Conservation (phyloP, 2,113 vertebrate species). For the Archocentrus centrarchus region DNA sequence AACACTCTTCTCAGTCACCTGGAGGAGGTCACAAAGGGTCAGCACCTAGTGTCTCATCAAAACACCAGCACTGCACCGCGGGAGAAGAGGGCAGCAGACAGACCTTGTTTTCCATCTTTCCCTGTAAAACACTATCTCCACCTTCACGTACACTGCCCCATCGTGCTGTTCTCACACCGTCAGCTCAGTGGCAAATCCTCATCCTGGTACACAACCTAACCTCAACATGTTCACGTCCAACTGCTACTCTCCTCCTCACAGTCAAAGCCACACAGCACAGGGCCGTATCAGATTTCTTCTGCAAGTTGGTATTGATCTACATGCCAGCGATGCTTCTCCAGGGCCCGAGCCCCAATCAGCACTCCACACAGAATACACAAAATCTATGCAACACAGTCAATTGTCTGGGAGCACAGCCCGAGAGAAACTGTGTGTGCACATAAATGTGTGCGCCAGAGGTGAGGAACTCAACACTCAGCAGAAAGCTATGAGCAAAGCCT, state of each 20-base stretch:
- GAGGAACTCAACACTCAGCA: constrained; percentile 53
- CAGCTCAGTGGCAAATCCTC: neutral
- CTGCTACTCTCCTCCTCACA: neutral
- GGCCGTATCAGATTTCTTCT: constrained; percentile 38
- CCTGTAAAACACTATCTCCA: neutral
- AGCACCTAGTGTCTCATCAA: neutral
- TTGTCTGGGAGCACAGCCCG: constrained; percentile 41
- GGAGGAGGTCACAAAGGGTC: neutral
- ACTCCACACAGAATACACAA: constrained; percentile 41
- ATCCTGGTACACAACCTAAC: neutral
- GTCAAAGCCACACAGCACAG: constrained; percentile 7
- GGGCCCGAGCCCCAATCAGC: constrained; percentile 14
- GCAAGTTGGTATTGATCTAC: constrained; percentile 54
- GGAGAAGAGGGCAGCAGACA: neutral
- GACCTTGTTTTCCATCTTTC: neutral
- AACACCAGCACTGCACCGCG: neutral
- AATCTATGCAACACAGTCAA: constrained; percentile 66
- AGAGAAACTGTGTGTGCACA: neutral
- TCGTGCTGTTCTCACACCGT: neutral
- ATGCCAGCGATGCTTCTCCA: constrained; percentile 34
- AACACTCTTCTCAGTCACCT: neutral
- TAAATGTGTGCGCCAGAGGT: constrained; percentile 11
- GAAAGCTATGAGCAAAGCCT: constrained; percentile 36
- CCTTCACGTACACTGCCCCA: neutral
- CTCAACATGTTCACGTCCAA: constrained; percentile 2